Conservation (phyloP, 2,888 invertebrate species). For the Lucinisca nassula region DNA sequence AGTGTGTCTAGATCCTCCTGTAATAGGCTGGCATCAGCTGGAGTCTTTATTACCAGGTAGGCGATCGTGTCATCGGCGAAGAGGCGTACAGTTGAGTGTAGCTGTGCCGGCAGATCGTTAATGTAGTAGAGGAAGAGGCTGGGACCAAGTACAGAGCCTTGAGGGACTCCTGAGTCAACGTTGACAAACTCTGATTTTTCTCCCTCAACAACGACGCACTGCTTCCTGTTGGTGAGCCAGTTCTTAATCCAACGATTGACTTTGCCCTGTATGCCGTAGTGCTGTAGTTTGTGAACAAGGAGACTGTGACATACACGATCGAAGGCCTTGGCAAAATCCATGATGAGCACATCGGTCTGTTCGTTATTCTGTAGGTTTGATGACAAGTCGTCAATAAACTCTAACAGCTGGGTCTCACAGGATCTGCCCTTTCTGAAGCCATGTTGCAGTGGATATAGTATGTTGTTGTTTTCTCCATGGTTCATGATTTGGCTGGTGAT, state of each 20-base stretch:
- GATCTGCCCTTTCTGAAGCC: no score
- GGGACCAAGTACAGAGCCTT: background rate
- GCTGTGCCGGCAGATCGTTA: background rate
- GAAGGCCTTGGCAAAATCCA: conserved; percentile 32
- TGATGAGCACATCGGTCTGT: conserved; percentile 3
- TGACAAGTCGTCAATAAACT: no score
- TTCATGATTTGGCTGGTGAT: no score
- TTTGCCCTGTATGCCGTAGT: conserved; percentile 9
- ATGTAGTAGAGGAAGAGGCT: background rate
- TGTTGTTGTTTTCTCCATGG: no score
- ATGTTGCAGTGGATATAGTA: no score
- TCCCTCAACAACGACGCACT: background rate
- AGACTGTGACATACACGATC: background rate
- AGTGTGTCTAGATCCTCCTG: conserved; percentile 22
- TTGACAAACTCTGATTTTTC: background rate
- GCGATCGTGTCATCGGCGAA: conserved; percentile 22
- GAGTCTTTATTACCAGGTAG: background rate
- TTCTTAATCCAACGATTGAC: background rate
- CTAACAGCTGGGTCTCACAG: no score
- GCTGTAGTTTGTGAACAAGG: conserved; percentile 7
- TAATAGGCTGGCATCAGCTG: background rate
- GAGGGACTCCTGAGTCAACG: background rate
- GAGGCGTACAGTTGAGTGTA: conserved; percentile 9
- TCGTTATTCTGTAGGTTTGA: background rate
- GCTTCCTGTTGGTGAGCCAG: background rate